phyloP scores from a whole-genome alignment of 2,113 vertebrate genomes.

The Parus major region DNA sequence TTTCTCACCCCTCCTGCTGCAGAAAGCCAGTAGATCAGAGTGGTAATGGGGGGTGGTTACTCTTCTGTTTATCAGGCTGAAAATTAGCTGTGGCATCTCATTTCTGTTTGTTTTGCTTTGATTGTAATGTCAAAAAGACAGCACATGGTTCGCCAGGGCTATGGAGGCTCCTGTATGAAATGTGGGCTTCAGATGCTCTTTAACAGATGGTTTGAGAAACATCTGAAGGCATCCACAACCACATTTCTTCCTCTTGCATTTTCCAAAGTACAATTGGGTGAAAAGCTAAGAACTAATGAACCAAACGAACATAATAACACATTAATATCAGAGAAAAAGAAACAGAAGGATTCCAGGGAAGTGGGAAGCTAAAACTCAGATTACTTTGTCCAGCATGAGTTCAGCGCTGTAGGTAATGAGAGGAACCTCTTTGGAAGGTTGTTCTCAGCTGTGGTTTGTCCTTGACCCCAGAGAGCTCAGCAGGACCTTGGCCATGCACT shows the following conservation, averaged over 20 bases:
- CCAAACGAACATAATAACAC: background rate
- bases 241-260: background rate
- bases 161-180: background rate
- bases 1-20: background rate
- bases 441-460: background rate
- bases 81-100: background rate
- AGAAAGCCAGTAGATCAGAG: background rate
- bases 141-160: background rate
- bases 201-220: background rate
- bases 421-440: background rate
- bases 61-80: background rate
- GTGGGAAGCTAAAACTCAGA: conserved; percentile 43
- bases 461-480: background rate
- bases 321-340: background rate
- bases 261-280: background rate
- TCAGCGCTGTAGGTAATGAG: background rate
- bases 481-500: background rate
- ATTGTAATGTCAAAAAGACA: background rate
- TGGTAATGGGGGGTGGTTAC: background rate
- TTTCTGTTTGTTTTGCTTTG: conserved; percentile 25
- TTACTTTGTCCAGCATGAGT: conserved; percentile 70
- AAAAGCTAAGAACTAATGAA: background rate
- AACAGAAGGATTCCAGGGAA: conserved; percentile 9
- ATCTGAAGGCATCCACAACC: background rate
- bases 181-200: conserved; percentile 7